Conservation (phyloP, 2,888 invertebrate species). For the Dexiosoma caninum region DNA sequence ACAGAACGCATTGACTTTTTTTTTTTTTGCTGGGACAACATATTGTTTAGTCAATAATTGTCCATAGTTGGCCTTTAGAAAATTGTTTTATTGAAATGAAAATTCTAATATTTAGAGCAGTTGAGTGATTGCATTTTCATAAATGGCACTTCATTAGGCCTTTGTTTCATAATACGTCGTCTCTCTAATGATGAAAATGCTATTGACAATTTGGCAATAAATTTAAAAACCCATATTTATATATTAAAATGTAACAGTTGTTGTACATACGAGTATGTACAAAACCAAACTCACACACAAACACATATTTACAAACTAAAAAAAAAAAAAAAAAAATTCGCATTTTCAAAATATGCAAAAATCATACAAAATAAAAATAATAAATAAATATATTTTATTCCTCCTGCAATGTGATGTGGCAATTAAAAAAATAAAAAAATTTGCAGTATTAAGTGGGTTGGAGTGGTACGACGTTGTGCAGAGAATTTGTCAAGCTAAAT, state of each 20-base stretch:
- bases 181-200: background rate
- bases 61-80: too few species aligned
- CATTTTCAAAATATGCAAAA: slow-evolving; percentile 11
- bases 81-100: too few species aligned
- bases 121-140: background rate
- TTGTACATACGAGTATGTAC: background rate
- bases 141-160: background rate
- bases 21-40: too few species aligned
- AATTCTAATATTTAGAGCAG: background rate
- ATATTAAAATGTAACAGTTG: background rate
- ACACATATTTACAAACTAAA: too few species aligned
- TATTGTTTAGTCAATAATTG: too few species aligned
- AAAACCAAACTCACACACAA: too few species aligned
- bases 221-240: too few species aligned
- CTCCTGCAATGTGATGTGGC: background rate
- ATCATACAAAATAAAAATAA: background rate
- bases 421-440: too few species aligned
- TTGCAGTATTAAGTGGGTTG: too few species aligned
- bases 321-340: background rate
- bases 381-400: slow-evolving; percentile 11
- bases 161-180: background rate
- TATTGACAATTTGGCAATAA: background rate
- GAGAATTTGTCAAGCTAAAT: too few species aligned
- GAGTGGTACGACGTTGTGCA: too few species aligned
- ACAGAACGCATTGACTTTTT: too few species aligned